Conservation (phyloP, 2,113 vertebrate genomes). For the Neolamprologus kungweensis region DNA sequence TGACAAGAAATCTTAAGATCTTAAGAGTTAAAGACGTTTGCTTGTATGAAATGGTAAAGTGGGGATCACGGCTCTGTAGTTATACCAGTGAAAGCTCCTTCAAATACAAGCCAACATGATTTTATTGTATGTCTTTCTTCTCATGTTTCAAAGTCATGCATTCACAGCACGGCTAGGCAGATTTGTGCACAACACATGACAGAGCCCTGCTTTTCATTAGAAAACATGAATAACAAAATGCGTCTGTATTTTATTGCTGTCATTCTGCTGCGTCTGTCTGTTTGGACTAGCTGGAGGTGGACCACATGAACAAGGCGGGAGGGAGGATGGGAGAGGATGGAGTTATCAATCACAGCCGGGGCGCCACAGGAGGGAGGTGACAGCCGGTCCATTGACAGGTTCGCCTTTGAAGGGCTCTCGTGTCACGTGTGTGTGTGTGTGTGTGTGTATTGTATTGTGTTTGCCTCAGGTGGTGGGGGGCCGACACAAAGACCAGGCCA, state of each 20-base stretch:
- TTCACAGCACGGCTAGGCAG: background rate
- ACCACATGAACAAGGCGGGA: background rate
- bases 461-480: slow-evolving; percentile 60
- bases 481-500: slow-evolving; percentile 71
- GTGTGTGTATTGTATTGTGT: slow-evolving; percentile 47
- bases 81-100: background rate
- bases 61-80: background rate
- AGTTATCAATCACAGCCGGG: slow-evolving; percentile 63
- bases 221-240: background rate
- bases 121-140: background rate
- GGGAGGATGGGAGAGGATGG: slow-evolving; percentile 27
- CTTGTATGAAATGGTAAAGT: background rate
- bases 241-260: background rate
- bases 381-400: slow-evolving; percentile 59
- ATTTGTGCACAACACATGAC: background rate
- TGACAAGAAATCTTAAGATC: background rate
- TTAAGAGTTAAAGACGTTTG: background rate
- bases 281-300: slow-evolving; percentile 1
- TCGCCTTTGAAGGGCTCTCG: slow-evolving; percentile 56
- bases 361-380: slow-evolving; percentile 56
- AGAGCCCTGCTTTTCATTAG: background rate
- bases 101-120: background rate
- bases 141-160: background rate
- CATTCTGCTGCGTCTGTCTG: background rate
- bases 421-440: slow-evolving; percentile 7